A percentile compares a stretch with the other conserved stretches of the same genome.
These are phyloP conservation scores for Sebastes taczanowskii DNA, from an alignment of 2,797 vertebrate genomes.

Conservation along the genomic window DNA sequence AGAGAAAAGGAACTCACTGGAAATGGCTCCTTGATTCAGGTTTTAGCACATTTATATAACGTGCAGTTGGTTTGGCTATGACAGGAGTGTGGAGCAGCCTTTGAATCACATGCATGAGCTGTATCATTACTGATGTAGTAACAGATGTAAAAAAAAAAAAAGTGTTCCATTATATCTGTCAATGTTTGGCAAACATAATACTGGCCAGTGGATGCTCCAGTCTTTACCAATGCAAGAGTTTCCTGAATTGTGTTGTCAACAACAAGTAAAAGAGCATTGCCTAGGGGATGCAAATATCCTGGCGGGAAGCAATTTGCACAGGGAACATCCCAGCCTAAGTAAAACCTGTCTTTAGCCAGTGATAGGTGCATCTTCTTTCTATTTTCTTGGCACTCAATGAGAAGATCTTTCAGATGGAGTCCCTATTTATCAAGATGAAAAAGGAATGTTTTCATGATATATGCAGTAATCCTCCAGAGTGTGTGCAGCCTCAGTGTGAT, in stretches of 20 bases:
- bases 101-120: background rate
- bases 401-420: background rate
- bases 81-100: background rate
- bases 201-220: background rate
- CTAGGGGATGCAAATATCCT: background rate
- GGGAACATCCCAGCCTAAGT: background rate
- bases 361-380: background rate
- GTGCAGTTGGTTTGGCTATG: background rate
- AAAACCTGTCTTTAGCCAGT: background rate
- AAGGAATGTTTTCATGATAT: slow-evolving; percentile 8
- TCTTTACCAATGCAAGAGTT: background rate
- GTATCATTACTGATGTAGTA: background rate
- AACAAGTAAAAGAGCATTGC: background rate
- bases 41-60: background rate
- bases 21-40: background rate
- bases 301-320: background rate
- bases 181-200: background rate
- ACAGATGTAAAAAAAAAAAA: too few species aligned
- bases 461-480: slow-evolving; percentile 1
- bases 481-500: background rate
- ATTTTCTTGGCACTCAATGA: background rate
- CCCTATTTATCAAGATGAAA: background rate
- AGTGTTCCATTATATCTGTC: too few species aligned
- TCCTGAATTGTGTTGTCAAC: background rate
- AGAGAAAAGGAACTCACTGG: background rate